Base-by-base conservation (phyloP, 1,140 invertebrate species). In the Lasioglossum albipes region DNA sequence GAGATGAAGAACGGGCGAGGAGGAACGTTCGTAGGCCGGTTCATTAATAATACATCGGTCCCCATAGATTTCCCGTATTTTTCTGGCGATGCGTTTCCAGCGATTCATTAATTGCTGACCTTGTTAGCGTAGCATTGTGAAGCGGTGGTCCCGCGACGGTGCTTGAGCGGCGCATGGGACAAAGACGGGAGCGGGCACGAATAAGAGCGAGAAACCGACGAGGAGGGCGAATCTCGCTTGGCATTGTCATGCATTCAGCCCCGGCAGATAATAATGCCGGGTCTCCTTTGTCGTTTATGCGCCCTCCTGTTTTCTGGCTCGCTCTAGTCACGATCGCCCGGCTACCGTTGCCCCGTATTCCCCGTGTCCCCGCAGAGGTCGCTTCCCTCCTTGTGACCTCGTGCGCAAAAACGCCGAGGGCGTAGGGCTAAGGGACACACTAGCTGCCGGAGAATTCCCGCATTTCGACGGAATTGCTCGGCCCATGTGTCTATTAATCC, bases 61-160 rank as follows among this genome's bases (percentile, higher is more conserved):
- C 79, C 81, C 75, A 62, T 79, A 71, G 85, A 27, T 69, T 62
- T 27, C 12, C 61, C 84, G 65, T 88, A 85, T 87, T 88, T 89
- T 84, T 84, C 80, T 82, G 71, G 77, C 81, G 79, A 86, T 81
- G 80, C 80, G 83, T 88, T 84, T 73, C 81, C 83, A 81, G 82
- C 84, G 88, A 90, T 88, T 89, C 88, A 90, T 90, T 89, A 90
- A 90, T 90, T 89, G 87, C 84, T 89, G 89, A 90, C 87, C 85
- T 90, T 90, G 88, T 90, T 89, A 90, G 87, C 83, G 79, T 72
- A 62, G 88, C 82, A 90, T 90, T 90, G 89, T 90, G 81, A 70
- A 80, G 78, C 85, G 81, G 81, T 45, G 79, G 84, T 89, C 88
- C 83, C 86, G 83, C 62, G 78, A 74, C 84, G 84, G 73, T 87